Evolutionary conservation across 1,140 invertebrate genomes (phyloP).

Genomic region (Melanaphis sacchari): DNA sequence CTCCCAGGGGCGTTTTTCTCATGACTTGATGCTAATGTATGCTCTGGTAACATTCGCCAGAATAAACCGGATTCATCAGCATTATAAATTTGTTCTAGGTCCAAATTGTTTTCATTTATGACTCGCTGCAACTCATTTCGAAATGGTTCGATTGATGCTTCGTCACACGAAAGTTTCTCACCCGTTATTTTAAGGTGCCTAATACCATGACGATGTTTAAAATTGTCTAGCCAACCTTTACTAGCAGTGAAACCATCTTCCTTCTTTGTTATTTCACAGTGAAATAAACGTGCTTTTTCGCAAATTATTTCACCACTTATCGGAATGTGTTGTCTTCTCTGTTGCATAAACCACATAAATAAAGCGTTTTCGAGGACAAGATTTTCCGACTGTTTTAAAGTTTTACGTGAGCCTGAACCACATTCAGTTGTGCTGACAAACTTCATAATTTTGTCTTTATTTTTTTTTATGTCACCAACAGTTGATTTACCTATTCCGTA

Average conservation of each 20-base stretch:
- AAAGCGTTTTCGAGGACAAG: not conserved
- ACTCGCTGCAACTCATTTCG: not conserved
- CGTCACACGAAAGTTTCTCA: conserved; percentile 18
- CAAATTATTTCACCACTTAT: conserved; percentile 26
- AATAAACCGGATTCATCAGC: too few species aligned
- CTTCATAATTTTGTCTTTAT: too few species aligned
- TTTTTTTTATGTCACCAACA: too few species aligned
- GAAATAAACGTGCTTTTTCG: conserved; percentile 3
- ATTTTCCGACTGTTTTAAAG: too few species aligned
- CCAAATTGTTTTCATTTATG: conserved; percentile 25
- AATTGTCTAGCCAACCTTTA: conserved; percentile 24
- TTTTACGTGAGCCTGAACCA: too few species aligned
- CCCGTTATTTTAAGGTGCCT: conserved; percentile 7
- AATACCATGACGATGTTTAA: conserved; percentile 37
- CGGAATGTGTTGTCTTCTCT: conserved; percentile 10
- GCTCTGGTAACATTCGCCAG: not conserved
- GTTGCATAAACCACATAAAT: conserved; percentile 26
- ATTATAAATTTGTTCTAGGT: too few species aligned
- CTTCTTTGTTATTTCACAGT: not conserved
- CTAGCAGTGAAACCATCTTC: conserved; percentile 7
- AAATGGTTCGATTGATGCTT: not conserved
- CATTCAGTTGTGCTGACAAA: too few species aligned
- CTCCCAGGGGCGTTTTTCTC: not conserved
- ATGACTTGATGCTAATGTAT: not conserved
- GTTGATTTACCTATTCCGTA: too few species aligned